phyloP scores from a whole-genome alignment of 2,113 vertebrate species.

The Donacobius atricapilla region DNA sequence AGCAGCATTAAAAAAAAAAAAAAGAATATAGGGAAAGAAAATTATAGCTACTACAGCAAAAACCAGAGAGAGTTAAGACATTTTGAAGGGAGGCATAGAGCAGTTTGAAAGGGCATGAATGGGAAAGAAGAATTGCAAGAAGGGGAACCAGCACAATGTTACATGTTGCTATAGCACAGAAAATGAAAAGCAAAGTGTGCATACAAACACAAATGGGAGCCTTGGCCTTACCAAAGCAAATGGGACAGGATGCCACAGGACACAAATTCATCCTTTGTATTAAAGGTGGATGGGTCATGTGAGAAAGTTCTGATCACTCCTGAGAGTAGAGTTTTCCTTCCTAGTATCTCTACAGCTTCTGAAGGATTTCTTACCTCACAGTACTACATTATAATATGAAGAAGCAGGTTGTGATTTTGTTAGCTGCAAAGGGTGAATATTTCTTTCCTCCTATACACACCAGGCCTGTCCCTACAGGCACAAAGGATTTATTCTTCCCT shows the following conservation, averaged over 20 bases:
- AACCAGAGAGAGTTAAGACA: not conserved
- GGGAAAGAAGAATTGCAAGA: not conserved
- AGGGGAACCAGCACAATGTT: not conserved
- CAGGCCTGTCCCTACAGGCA: not conserved
- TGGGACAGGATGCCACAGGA: not conserved
- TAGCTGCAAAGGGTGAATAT: not conserved
- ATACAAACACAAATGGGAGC: not conserved
- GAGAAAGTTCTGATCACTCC: not conserved
- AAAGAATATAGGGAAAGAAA: not conserved
- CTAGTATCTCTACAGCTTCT: not conserved
- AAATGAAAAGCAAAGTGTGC: not conserved
- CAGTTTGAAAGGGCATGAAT: not conserved
- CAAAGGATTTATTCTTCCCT: slow-evolving; percentile 44
- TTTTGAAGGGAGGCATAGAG: not conserved
- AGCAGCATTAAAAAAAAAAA: not conserved
- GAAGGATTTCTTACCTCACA: not conserved
- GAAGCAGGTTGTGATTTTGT: not conserved
- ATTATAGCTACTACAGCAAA: not conserved
- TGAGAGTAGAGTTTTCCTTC: not conserved
- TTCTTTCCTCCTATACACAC: not conserved
- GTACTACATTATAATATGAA: not conserved
- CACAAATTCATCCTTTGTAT: not conserved
- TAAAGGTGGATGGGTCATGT: not conserved
- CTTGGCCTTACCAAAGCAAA: not conserved
- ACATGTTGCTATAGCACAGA: not conserved